These are phyloP conservation scores for Pachymerium ferrugineum DNA, from an alignment of 2,888 invertebrate genomes.

Conservation along the genomic window DNA sequence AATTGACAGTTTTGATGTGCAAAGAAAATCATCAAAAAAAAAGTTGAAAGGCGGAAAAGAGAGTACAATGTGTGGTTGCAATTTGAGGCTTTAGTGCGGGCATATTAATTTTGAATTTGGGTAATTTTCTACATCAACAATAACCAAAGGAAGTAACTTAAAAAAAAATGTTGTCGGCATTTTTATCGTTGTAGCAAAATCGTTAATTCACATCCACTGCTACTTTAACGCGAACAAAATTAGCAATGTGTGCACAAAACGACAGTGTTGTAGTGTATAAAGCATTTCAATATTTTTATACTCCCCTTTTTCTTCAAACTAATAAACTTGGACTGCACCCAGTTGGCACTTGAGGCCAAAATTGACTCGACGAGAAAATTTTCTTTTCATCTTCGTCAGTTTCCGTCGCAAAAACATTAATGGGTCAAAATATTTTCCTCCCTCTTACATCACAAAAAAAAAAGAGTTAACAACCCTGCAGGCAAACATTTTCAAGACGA, in stretches of 20 bases:
- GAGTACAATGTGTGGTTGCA: not conserved
- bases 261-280: not conserved
- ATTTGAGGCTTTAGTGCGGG: constrained; percentile 15
- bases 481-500: not conserved
- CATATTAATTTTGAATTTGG: constrained; percentile 1
- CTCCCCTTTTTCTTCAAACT: not conserved
- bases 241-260: constrained; percentile 18
- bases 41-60: constrained; percentile 3
- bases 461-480: not conserved
- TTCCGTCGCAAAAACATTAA: not conserved
- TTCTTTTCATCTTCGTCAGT: constrained; percentile 9
- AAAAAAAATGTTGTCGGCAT: not conserved
- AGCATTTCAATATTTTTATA: constrained; percentile 21
- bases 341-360: constrained; percentile 21
- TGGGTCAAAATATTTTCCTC: not conserved
- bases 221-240: constrained; percentile 5
- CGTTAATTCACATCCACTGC: constrained; percentile 1
- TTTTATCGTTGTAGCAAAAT: not conserved
- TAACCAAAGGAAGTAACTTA: not conserved
- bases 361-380: constrained; percentile 7
- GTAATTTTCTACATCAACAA: constrained; percentile 21
- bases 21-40: constrained; percentile 10
- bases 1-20: constrained; percentile 10
- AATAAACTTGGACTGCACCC: constrained; percentile 18
- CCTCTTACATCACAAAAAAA: not conserved